Evolutionary conservation across 2,888 invertebrate species (phyloP).

Genomic region (Lasioglossum zephyrum): DNA sequence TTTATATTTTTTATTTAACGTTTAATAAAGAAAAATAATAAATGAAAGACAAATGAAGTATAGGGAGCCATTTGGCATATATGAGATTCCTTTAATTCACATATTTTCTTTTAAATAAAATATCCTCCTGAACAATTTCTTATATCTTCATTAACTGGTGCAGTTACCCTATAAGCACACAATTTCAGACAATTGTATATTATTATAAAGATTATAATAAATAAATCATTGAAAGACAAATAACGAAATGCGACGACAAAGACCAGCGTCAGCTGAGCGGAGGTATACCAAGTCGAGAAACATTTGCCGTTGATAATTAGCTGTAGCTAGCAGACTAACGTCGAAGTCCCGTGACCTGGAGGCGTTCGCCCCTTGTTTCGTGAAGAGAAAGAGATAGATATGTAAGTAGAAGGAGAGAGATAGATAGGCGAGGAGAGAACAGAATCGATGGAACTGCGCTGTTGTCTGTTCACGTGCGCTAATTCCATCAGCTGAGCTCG

Average conservation of each 20-base stretch:
- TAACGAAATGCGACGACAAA: not conserved
- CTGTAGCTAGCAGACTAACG: not conserved
- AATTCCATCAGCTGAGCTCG: constrained; percentile 8
- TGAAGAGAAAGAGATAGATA: not conserved
- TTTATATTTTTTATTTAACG: no score
- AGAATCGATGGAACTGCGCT: not conserved
- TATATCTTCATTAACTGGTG: no score
- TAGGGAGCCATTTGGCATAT: no score
- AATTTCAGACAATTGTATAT: no score
- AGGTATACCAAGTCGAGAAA: not conserved
- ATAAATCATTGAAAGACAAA: not conserved
- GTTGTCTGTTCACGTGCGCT: not conserved
- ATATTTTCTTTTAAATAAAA: no score
- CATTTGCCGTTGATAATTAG: not conserved
- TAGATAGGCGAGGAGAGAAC: not conserved
- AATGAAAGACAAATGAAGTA: no score
- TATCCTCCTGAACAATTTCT: no score
- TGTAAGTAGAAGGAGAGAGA: not conserved
- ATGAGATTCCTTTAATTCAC: no score
- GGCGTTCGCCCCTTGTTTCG: not conserved
- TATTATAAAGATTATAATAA: no score
- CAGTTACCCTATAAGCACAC: no score
- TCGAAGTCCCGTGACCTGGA: not conserved
- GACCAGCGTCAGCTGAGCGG: not conserved
- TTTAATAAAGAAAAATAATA: no score